Evolutionary conservation across 2,888 invertebrate species (phyloP), one percentile per base, ranked within the genome.

Genomic region (Drosophila kambysellisi): DNA sequence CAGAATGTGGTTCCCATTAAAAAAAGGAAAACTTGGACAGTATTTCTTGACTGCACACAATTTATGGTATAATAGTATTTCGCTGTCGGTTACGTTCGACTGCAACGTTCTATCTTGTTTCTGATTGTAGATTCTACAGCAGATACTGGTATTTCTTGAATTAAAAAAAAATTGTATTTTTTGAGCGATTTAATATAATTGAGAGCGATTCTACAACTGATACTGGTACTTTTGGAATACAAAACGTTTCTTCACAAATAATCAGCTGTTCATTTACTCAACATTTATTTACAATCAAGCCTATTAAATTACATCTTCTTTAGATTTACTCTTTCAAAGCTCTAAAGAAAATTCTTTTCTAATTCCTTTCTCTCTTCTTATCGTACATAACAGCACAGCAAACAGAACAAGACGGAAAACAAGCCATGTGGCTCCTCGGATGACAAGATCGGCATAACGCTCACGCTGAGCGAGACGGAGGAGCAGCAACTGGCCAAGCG

Each of bases 371-470:
- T 30, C 2, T 7, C 9, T 25, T 9, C 35, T 8, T 25, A 20
- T 11, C 41, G 4, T 25, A 7, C 46, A 25, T 54, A 56, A 37
- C 58, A 89, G 59, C 90, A 94, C 90, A 93, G 94, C 66, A 89
- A 81, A 64, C 69, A 76, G 20, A 70, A 67, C n/a, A 57, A 66
- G 8, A 52, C 64, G 41, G 33, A 52, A 0, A 29, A 57, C 3
- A 1, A 46, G 5, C 25, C 51, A 7, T 41, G 37, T n/a, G 51
- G 56, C n/a, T 32, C 72, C 1, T 32, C 69, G 53, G 73, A 71
- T 17, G 75, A 82, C n/a, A 83, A 79, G 59, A 67, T 73, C 7
- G 70, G 82, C 4, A 78, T 83, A 17, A 75, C 82, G 53, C 60
- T 90, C 5, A 72, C 70, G 4, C 57, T 89, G n/a, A 71, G 62